A percentile compares a stretch with the other conserved stretches of the same genome.
phyloP scores from a whole-genome alignment of 1,140 invertebrate genomes.

The Archivesica marissinica region DNA sequence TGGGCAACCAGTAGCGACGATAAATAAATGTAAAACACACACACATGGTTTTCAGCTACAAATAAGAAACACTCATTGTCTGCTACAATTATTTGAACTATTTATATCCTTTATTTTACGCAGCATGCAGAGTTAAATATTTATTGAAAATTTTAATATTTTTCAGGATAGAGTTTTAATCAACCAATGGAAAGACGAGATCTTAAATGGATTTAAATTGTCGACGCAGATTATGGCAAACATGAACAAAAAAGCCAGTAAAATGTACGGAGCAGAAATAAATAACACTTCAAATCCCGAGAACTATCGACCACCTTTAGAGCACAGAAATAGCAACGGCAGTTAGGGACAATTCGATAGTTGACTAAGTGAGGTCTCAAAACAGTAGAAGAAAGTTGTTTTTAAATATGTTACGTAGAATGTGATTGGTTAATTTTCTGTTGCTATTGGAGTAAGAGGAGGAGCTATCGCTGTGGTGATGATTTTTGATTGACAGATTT shows the following conservation, averaged over 20 bases:
- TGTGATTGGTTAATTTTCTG: constrained; percentile 29
- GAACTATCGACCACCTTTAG: constrained; percentile 77
- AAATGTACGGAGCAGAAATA: constrained; percentile 83
- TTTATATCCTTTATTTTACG: too few relatives aligned
- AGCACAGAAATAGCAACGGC: constrained; percentile 82
- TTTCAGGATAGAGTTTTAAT: constrained; percentile 83
- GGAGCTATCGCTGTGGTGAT: constrained; percentile 8
- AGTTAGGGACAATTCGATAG: constrained; percentile 68
- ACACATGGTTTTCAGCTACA: too few relatives aligned
- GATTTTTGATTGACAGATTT: constrained; percentile 3
- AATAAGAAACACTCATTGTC: too few relatives aligned
- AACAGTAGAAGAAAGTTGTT: background rate
- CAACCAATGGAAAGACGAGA: constrained; percentile 84
- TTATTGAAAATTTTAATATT: constrained; percentile 36
- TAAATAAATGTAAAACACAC: too few relatives aligned
- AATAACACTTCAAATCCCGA: constrained; percentile 76
- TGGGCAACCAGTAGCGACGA: too few relatives aligned
- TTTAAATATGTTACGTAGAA: background rate
- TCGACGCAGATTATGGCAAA: constrained; percentile 83
- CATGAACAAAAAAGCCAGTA: constrained; percentile 84
- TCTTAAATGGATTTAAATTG: constrained; percentile 82
- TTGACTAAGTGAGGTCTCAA: background rate
- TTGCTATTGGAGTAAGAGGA: constrained; percentile 13
- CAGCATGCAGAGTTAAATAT: too few relatives aligned
- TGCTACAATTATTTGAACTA: too few relatives aligned